Conservation (phyloP, 2,113 vertebrate species). For the Protomyctophum bolini region DNA sequence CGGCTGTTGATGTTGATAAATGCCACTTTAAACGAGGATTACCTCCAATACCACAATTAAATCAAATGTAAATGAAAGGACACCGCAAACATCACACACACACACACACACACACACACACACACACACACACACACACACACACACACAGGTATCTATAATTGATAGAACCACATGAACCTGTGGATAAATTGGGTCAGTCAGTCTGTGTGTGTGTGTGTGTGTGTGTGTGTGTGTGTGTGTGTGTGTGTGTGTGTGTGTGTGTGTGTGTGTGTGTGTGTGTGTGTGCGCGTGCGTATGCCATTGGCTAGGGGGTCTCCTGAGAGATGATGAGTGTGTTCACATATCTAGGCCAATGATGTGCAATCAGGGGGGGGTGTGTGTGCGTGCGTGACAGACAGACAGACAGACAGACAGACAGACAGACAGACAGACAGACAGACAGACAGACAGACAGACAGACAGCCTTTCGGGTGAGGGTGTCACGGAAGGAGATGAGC, state of each 20-base stretch:
- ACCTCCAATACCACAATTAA: background rate
- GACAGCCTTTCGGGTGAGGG: too few species aligned
- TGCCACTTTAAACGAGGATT: too few species aligned
- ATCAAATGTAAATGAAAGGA: background rate
- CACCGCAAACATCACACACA: background rate
- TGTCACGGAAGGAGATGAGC: too few species aligned
- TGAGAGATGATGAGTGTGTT: too few species aligned
- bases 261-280: background rate
- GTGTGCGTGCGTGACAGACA: background rate
- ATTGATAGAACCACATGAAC: background rate
- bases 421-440: too few species aligned
- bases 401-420: too few species aligned
- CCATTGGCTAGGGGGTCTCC: too few species aligned
- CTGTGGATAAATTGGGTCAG: slow-evolving; percentile 48
- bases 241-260: background rate
- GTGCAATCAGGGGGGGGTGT: too few species aligned
- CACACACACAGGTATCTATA: background rate
- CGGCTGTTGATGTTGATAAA: too few species aligned
- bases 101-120: background rate
- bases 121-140: slow-evolving; percentile 2
- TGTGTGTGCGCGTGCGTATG: background rate
- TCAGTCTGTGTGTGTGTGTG: background rate
- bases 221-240: slow-evolving; percentile 21
- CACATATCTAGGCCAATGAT: too few species aligned
- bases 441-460: background rate